Conservation (phyloP, 2,888 invertebrate genomes). For the Drosophila yooni region DNA sequence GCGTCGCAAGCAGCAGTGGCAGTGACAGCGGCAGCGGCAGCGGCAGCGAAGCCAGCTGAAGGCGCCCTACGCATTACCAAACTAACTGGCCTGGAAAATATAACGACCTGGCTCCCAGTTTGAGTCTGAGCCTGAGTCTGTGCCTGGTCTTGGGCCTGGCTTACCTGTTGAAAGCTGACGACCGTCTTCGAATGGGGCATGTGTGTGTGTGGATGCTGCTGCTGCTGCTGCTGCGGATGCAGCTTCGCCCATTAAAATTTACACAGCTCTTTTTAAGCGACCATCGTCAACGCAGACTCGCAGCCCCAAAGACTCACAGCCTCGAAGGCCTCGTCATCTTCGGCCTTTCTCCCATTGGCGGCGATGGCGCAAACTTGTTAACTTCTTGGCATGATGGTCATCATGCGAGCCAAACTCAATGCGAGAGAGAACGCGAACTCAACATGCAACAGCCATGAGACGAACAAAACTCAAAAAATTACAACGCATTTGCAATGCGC, state of each 20-base stretch:
- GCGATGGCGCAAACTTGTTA: constrained; percentile 77
- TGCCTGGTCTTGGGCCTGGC: constrained; percentile 15
- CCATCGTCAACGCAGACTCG: constrained; percentile 57
- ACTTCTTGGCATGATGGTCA: constrained; percentile 79
- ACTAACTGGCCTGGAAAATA: constrained; percentile 47
- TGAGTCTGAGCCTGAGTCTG: neutral
- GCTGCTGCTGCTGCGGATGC: constrained; percentile 60
- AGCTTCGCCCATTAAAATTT: constrained; percentile 76
- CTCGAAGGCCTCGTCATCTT: constrained; percentile 53
- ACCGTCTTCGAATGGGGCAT: constrained; percentile 32
- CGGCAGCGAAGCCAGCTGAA: constrained; percentile 29
- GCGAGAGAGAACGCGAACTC: constrained; percentile 50
- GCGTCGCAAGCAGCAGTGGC: constrained; percentile 41
- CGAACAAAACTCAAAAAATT: neutral
- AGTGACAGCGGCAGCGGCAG: constrained; percentile 2
- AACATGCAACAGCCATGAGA: constrained; percentile 53
- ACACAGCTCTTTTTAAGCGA: constrained; percentile 71
- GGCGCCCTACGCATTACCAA: constrained; percentile 56
- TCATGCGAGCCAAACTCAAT: constrained; percentile 70
- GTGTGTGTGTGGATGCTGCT: constrained; percentile 16
- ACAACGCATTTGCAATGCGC: constrained; percentile 50
- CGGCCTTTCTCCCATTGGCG: constrained; percentile 78
- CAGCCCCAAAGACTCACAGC: constrained; percentile 40
- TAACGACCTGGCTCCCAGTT: constrained; percentile 36
- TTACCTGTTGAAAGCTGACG: constrained; percentile 64